phyloP scores from a whole-genome alignment of 2,113 vertebrate genomes.

The Lampris incognitus region DNA sequence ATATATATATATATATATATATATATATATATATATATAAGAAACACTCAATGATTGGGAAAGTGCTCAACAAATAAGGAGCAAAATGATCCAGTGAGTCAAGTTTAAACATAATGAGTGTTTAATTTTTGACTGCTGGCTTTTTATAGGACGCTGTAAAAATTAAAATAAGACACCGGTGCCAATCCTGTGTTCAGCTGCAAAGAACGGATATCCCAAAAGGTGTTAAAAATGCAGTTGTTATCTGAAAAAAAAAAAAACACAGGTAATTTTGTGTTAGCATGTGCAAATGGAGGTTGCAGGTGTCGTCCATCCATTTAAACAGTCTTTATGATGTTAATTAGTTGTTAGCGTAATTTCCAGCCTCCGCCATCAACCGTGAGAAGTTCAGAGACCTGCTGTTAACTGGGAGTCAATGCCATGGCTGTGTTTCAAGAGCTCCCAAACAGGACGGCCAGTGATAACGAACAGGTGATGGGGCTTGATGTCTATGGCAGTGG shows the following conservation, averaged over 20 bases:
- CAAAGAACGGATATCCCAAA: conserved; percentile 69
- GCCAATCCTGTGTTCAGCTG: conserved; percentile 52
- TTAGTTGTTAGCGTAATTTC: conserved; percentile 83
- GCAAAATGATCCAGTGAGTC: no score
- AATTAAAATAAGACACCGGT: conserved; percentile 22
- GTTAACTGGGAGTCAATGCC: conserved; percentile 78
- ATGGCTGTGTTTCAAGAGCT: conserved; percentile 79
- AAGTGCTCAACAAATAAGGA: no score
- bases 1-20: conserved; percentile 16
- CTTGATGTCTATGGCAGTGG: conserved; percentile 79
- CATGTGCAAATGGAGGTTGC: conserved; percentile 85
- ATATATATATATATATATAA: conserved; percentile 21
- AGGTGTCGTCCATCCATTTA: conserved; percentile 79
- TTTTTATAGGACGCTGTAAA: conserved; percentile 57
- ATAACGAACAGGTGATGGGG: conserved; percentile 84
- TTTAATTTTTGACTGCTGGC: conserved; percentile 59
- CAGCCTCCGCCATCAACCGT: conserved; percentile 78
- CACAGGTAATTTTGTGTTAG: conserved; percentile 79
- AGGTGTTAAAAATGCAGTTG: conserved; percentile 62
- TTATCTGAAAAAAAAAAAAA: conserved; percentile 82
- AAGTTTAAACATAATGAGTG: no score
- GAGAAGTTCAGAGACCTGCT: conserved; percentile 83
- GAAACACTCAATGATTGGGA: neutral
- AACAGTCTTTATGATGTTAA: conserved; percentile 86
- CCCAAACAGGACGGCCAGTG: conserved; percentile 77